These are phyloP conservation scores for Clarias fuscus DNA, from an alignment of 2,797 vertebrate species.

Conservation along the genomic window DNA sequence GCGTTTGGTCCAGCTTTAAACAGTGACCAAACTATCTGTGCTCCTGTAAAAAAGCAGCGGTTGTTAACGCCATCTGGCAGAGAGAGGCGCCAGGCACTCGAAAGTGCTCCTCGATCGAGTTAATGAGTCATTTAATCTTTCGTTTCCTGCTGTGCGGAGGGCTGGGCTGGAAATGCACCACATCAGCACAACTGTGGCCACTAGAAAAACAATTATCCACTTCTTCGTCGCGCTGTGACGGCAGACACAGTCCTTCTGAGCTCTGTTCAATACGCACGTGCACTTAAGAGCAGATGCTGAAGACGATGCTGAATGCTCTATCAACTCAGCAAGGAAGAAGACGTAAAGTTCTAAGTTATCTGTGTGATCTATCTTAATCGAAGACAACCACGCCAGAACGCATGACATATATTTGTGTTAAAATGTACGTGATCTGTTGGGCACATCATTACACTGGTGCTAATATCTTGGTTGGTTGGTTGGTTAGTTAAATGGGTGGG, in stretches of 20 bases:
- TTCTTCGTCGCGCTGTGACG: conserved; percentile 20
- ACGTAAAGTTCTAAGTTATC: background rate
- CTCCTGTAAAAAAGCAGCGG: conserved; percentile 35
- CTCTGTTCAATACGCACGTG: conserved; percentile 40
- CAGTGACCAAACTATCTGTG: conserved; percentile 37
- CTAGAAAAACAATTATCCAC: conserved; percentile 57
- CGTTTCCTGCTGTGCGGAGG: conserved; percentile 56
- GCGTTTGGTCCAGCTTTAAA: conserved; percentile 18
- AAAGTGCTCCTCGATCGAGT: conserved; percentile 68
- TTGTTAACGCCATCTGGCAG: conserved; percentile 70
- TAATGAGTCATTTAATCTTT: conserved; percentile 74
- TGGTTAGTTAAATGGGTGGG: too few species aligned
- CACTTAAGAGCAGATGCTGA: conserved; percentile 42
- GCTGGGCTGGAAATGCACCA: conserved; percentile 44
- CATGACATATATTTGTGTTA: background rate
- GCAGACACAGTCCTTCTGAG: conserved; percentile 30
- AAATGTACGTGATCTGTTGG: background rate
- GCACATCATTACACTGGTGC: background rate
- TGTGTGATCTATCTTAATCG: background rate
- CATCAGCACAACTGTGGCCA: conserved; percentile 52
- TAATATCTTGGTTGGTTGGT: background rate
- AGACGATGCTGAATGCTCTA: background rate
- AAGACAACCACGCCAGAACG: background rate
- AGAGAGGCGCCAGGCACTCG: conserved; percentile 57
- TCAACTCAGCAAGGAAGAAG: background rate